Conservation (phyloP, 2,113 vertebrate genomes). For the Apteryx mantelli region DNA sequence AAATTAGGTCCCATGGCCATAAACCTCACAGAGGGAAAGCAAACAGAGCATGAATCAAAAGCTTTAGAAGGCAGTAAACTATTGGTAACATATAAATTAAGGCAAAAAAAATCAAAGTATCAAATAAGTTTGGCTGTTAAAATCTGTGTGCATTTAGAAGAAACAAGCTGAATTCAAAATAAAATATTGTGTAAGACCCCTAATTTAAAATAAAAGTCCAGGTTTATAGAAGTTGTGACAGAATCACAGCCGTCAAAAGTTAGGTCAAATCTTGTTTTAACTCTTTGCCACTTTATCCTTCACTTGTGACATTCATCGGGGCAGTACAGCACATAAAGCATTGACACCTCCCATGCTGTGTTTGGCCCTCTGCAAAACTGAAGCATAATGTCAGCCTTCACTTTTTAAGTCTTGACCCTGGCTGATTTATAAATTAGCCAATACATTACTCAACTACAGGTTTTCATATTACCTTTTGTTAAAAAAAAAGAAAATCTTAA, state of each 20-base stretch:
- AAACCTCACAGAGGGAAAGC: constrained; percentile 80
- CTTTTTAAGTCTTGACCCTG: constrained; percentile 30
- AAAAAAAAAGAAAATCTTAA: background rate
- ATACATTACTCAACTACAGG: background rate
- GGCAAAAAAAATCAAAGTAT: constrained; percentile 64
- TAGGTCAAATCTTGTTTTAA: background rate
- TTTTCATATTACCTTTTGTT: constrained; percentile 4
- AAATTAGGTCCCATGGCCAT: constrained; percentile 83
- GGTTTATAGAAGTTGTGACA: background rate
- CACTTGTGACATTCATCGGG: background rate
- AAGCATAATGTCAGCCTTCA: constrained; percentile 34
- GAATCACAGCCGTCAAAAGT: background rate
- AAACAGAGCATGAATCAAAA: constrained; percentile 82
- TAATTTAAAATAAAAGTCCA: background rate
- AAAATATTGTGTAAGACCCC: background rate
- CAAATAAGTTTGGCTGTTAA: constrained; percentile 36
- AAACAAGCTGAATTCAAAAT: background rate
- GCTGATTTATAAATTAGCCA: constrained; percentile 25
- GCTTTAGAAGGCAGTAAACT: constrained; percentile 79
- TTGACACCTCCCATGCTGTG: background rate
- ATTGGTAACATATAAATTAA: constrained; percentile 78
- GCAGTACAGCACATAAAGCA: background rate
- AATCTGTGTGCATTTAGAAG: background rate
- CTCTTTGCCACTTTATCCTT: background rate
- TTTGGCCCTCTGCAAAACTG: background rate